Base-by-base conservation (phyloP, 2,113 vertebrate species). In the Agelaius phoeniceus region DNA sequence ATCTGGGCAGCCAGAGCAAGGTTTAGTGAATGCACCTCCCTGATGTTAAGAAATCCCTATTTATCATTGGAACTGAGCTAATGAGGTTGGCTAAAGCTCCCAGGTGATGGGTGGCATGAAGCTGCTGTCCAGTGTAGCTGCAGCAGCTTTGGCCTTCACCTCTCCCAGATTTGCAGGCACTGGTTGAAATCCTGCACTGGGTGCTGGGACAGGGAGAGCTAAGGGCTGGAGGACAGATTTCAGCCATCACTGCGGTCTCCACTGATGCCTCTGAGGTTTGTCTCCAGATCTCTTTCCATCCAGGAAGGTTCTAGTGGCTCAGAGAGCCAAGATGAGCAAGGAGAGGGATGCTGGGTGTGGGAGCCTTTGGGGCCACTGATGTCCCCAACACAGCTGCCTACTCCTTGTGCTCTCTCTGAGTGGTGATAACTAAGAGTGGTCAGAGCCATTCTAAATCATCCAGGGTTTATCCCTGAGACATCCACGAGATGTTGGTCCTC, bases 1-100 rank as follows among this genome's bases (percentile, higher is more conserved):
- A 7, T 67, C 52, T 1, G 0, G 5, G 10, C 1, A 8, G 63
- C 54, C 1, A 1, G 58, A 59, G 35, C 1, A 1, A 77, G 61
- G 19, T 59, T 61, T 62, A 1, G 31, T 2, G 15, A 66, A 20
- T 2, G 8, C 41, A 66, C 73, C 67, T 71, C 59, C 69, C 33
- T 8, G 39, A 30, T 57, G 10, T 51, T 74, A 63, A 61, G 54
- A 91, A 89, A 55, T 35, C 52, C n/a, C 15, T 23, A 0, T 31
- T 74, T 58, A 37, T 71, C 14, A 9, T 18, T 87, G 63, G 11
- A 65, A 26, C 15, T 28, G 48, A 23, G 39, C 10, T 81, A 35
- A 46, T 15, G 35, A 76, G 13, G 43, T 37, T 72, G 61, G 26
- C 39, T 74, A 28, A 71, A 71, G 23, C 41, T 67, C 15, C 43